These are phyloP conservation scores for Pampus argenteus DNA, from an alignment of 2,797 vertebrate species.

Conservation along the genomic window DNA sequence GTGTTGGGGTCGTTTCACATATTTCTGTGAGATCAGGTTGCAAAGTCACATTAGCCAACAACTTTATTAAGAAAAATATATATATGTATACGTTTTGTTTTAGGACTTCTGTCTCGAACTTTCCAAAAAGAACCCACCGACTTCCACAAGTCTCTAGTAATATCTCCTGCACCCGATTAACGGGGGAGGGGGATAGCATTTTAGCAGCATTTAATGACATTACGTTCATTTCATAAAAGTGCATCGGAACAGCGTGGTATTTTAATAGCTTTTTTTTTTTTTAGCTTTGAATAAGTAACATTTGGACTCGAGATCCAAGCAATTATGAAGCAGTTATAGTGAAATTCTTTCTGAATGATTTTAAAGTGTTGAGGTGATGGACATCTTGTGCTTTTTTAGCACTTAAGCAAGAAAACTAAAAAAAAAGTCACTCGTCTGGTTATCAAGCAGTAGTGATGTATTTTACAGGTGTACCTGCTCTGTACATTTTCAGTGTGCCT, in stretches of 20 bases:
- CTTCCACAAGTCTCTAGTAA: too few relatives aligned
- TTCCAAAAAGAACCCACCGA: not conserved
- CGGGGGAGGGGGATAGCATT: too few relatives aligned
- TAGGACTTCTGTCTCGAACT: not conserved
- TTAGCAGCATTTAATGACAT: not conserved
- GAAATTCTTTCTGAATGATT: not conserved
- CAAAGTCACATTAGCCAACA: too few relatives aligned
- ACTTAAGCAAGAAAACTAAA: not conserved
- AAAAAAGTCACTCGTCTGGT: not conserved
- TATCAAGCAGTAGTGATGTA: not conserved
- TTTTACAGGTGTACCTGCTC: slow-evolving; percentile 1
- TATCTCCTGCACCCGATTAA: too few relatives aligned
- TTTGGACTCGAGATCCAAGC: not conserved
- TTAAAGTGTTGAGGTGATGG: not conserved
- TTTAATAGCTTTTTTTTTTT: too few relatives aligned
- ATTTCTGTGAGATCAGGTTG: too few relatives aligned
- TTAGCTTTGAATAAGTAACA: too few relatives aligned
- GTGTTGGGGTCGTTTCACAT: too few relatives aligned
- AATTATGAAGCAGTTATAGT: not conserved
- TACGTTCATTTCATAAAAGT: not conserved
- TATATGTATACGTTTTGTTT: too few relatives aligned
- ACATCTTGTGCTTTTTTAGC: not conserved
- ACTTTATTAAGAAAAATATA: too few relatives aligned
- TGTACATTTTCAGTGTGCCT: not conserved
- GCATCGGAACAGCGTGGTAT: not conserved